These are phyloP conservation scores for Cacatua alba DNA, from an alignment of 2,113 vertebrate genomes.

Conservation along the genomic window DNA sequence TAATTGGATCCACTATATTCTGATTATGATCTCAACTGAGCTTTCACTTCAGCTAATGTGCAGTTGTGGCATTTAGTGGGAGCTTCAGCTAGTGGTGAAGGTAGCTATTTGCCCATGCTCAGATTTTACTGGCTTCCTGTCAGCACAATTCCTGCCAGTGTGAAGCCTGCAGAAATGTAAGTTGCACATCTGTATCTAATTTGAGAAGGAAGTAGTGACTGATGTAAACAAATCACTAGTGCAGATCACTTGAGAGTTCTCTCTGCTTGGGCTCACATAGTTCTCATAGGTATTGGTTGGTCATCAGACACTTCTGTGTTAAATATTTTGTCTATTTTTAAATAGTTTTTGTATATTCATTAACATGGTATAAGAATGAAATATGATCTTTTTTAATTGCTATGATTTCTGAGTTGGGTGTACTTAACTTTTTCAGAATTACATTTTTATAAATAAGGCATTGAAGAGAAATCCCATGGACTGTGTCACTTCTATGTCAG, in stretches of 20 bases:
- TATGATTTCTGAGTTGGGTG: neutral
- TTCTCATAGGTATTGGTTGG: neutral
- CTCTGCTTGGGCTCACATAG: neutral
- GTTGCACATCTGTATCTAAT: neutral
- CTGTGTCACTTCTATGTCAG: neutral
- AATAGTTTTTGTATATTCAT: neutral
- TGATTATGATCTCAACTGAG: neutral
- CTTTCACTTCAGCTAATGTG: neutral
- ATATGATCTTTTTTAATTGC: neutral
- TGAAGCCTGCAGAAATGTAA: neutral
- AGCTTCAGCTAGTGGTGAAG: neutral
- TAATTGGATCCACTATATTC: neutral
- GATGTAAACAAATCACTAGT: neutral
- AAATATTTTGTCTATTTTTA: neutral
- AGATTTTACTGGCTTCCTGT: neutral
- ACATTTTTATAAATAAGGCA: neutral
- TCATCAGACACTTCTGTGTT: neutral
- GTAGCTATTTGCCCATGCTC: neutral
- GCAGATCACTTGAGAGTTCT: neutral
- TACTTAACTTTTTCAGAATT: neutral
- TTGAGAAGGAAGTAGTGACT: neutral
- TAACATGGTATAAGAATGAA: neutral
- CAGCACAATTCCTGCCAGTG: neutral
- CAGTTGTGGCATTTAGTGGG: neutral
- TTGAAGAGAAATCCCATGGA: neutral